Evolutionary conservation across 2,797 vertebrate genomes (phyloP).

Genomic region (Girardinus metallicus): DNA sequence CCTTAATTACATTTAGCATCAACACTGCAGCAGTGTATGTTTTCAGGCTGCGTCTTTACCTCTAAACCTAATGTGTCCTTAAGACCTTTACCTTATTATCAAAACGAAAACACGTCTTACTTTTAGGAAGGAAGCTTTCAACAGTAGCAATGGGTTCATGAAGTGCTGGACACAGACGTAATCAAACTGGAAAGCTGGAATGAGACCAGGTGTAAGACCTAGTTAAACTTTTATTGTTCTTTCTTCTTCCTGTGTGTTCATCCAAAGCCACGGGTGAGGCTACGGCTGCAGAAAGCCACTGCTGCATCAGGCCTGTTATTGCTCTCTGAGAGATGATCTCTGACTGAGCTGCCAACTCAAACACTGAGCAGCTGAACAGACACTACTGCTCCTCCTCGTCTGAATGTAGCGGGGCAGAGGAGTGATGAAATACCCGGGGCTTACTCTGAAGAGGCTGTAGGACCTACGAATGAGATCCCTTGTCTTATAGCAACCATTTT

Average conservation of each 20-base stretch:
- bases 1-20: background rate
- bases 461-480: conserved; percentile 6
- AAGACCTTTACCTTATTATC: background rate
- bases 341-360: conserved; percentile 50
- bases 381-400: conserved; percentile 22
- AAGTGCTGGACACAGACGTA: background rate
- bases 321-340: conserved; percentile 35
- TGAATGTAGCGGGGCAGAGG: background rate
- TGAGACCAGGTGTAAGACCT: background rate
- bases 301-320: conserved; percentile 33
- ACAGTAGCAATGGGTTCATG: background rate
- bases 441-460: conserved; percentile 8
- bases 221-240: background rate
- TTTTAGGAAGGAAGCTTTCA: background rate
- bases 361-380: conserved; percentile 54
- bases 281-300: conserved; percentile 19
- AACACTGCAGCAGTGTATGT: background rate
- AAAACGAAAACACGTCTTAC: background rate
- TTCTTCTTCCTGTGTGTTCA: background rate
- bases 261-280: conserved; percentile 6
- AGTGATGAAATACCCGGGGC: conserved; percentile 5
- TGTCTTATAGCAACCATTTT: background rate
- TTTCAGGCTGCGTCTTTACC: background rate
- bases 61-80: background rate
- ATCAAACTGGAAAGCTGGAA: background rate